Evolutionary conservation across 2,888 invertebrate genomes (phyloP).

Genomic region (Melikaiella ostensackeni): DNA sequence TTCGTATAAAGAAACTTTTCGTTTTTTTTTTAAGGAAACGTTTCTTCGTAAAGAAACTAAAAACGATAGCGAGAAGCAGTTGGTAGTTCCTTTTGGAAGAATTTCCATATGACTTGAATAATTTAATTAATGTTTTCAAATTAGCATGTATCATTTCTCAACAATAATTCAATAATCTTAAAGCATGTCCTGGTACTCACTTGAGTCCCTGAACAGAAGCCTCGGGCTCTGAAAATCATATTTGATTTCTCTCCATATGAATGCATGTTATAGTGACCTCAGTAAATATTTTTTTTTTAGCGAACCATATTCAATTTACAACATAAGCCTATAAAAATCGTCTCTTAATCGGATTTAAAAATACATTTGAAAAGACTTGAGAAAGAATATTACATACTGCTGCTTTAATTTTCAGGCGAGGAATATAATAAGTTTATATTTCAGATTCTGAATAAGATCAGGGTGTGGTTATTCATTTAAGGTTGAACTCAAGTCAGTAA

Average conservation of each 20-base stretch:
- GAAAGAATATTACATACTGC: background rate
- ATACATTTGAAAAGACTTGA: background rate
- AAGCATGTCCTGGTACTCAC: background rate
- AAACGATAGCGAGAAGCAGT: too few relatives aligned
- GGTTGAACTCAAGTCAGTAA: background rate
- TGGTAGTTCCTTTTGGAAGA: too few relatives aligned
- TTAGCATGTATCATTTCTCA: background rate
- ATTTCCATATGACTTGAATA: background rate
- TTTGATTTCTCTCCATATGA: background rate
- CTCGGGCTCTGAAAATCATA: background rate
- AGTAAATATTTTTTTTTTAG: background rate
- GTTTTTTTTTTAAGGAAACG: too few relatives aligned
- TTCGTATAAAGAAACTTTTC: too few relatives aligned
- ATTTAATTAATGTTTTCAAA: background rate
- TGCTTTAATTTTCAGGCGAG: background rate
- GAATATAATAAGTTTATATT: background rate
- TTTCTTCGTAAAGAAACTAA: too few relatives aligned
- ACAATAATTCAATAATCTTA: background rate
- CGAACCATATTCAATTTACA: background rate
- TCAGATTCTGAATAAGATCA: background rate
- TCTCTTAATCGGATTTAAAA: background rate
- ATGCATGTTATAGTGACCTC: background rate
- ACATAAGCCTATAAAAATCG: background rate
- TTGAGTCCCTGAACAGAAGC: background rate
- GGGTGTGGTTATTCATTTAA: conserved; percentile 6